Evolutionary conservation across 2,113 vertebrate genomes (phyloP).

Genomic region (Pontoporia blainvillei): DNA sequence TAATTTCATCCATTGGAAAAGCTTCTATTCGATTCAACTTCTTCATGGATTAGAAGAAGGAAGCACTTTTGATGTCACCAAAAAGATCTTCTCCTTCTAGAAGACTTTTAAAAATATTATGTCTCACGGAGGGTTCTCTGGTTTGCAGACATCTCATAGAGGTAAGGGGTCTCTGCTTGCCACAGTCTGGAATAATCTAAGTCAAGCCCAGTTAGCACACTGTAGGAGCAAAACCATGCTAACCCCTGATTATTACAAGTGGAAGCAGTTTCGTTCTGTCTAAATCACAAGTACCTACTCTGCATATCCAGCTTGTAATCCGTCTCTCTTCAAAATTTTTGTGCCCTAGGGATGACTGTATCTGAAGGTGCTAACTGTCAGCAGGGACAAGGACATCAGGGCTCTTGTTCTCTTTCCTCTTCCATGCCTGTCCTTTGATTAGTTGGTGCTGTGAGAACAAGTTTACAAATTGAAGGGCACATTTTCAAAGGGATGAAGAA

Average conservation of each 20-base stretch:
- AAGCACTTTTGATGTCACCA: background rate
- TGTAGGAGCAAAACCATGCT: background rate
- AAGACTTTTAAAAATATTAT: background rate
- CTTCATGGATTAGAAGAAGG: background rate
- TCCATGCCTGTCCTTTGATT: background rate
- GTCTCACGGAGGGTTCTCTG: background rate
- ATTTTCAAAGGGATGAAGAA: conserved; percentile 36
- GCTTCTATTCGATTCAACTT: background rate
- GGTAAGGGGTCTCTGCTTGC: background rate
- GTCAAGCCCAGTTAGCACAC: background rate
- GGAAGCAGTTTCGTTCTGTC: background rate
- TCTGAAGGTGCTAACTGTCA: background rate
- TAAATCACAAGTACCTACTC: background rate
- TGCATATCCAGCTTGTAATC: background rate
- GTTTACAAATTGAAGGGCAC: background rate
- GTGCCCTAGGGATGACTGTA: background rate
- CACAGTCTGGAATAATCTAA: background rate
- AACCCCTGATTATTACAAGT: background rate
- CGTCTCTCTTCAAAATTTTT: background rate
- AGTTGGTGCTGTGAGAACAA: background rate
- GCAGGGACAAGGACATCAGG: background rate
- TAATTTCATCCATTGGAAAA: background rate
- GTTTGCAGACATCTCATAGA: background rate
- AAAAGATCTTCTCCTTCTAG: background rate
- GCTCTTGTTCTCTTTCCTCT: background rate